Evolutionary conservation across 1,140 invertebrate species (phyloP), one percentile per base, ranked within the genome.

Genomic region (Heliconius nattereri): DNA sequence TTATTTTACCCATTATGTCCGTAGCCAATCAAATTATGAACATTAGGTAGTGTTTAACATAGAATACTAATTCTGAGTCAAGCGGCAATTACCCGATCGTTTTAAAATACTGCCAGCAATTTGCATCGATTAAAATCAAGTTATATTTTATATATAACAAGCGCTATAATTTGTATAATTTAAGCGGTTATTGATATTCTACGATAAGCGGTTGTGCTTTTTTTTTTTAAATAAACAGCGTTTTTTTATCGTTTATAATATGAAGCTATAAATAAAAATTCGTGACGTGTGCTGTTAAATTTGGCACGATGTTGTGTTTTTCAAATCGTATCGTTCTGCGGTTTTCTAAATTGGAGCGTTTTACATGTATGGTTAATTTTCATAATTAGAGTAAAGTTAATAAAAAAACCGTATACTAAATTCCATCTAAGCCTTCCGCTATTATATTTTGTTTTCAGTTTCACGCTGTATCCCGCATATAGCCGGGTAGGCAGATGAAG

Each of bases 61-160:
- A 52, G 54, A 66, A 66, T 54, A 73, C 71, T 76, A 73, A 80
- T 80, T 80, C 71, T 13, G 60, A 23, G 26, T 66, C 60, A 75
- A 81, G 75, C 73, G 29, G 73, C 78, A 78, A 78, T 81, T 81
- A 75, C 73, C 73, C 73, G 76, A 70, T 66, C 74, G 40, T 78
- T 81, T 78, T 78, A 73, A 78, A 78, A 81, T 71, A 74, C 71
- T 75, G 54, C 72, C 54, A 73, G 78, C 81, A 83, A 85, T 85
- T 84, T 85, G 79, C 85, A 85, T 84, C 78, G 81, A 84, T 85
- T 85, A 83, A 75, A 82, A 85, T 83, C 81, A 78, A 83, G 84
- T 81, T 78, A 82, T 71, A 77, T 79, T 79, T 81, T 78, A 82
- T 71, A 77, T 79, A 81, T 60, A 60, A 77, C 81, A 66, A 66